Conservation (phyloP, 1,140 invertebrate species). For the Drosophila rhopaloa region DNA sequence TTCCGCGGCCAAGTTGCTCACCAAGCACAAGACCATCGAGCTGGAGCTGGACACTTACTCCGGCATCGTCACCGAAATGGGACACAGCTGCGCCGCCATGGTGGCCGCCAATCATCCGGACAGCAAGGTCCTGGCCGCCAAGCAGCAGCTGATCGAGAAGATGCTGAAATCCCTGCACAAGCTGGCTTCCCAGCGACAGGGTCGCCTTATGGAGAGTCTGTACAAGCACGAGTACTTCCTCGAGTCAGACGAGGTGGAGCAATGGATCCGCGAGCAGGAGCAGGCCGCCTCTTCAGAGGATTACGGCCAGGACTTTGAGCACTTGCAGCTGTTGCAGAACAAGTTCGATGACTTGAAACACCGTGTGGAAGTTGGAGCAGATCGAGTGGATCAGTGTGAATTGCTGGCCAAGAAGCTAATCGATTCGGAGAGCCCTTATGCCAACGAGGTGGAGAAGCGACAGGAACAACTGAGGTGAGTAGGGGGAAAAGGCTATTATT, state of each 20-base stretch:
- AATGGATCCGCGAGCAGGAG: conserved; percentile 97
- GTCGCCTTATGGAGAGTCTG: conserved; percentile 95
- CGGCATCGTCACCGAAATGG: conserved; percentile 96
- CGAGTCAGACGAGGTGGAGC: conserved; percentile 95
- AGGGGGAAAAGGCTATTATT: neutral
- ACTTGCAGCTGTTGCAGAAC: conserved; percentile 93
- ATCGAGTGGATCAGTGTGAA: conserved; percentile 97
- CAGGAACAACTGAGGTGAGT: conserved; percentile 94
- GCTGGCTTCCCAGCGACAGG: conserved; percentile 91
- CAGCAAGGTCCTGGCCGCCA: conserved; percentile 90
- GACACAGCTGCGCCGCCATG: conserved; percentile 92
- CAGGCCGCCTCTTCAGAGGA: conserved; percentile 96
- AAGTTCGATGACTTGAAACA: conserved; percentile 99
- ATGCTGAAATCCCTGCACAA: conserved; percentile 93
- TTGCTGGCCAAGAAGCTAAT: conserved; percentile 95
- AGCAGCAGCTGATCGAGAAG: conserved; percentile 91
- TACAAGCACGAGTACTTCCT: conserved; percentile 96
- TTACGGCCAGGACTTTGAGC: conserved; percentile 98
- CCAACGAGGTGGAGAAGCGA: conserved; percentile 93
- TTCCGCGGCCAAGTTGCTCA: conserved; percentile 94
- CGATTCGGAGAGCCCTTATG: conserved; percentile 94
- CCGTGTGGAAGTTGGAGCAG: conserved; percentile 94
- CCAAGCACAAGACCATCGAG: conserved; percentile 96
- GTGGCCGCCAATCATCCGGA: conserved; percentile 91
- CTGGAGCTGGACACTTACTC: conserved; percentile 97